phyloP scores from a whole-genome alignment of 2,797 vertebrate species.

The Bucorvus abyssinicus region DNA sequence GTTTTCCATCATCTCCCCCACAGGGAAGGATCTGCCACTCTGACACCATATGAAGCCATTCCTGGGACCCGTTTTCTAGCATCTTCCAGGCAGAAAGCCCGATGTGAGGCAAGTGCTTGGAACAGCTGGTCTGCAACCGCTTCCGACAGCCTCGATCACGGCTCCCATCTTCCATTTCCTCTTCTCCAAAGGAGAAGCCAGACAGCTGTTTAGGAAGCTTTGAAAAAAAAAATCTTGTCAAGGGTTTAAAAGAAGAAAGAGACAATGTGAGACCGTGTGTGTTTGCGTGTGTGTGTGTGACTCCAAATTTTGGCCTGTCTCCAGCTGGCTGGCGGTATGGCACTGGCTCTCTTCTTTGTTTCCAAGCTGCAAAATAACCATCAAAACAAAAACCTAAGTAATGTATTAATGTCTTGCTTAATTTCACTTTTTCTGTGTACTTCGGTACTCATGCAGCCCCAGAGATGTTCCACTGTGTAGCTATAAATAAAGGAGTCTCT shows the following conservation, averaged over 20 bases:
- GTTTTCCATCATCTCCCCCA: neutral
- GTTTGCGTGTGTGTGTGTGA: too few relatives aligned
- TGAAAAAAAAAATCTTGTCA: neutral
- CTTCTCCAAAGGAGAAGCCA: neutral
- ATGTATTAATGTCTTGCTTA: neutral
- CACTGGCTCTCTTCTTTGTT: neutral
- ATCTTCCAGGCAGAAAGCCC: neutral
- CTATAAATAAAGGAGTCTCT: neutral
- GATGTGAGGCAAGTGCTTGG: fast-evolving
- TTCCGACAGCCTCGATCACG: fast-evolving
- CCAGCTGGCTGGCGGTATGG: neutral
- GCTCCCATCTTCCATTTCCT: neutral
- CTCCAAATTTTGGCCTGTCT: neutral
- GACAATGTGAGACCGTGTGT: neutral
- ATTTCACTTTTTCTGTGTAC: neutral
- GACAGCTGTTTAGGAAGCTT: neutral
- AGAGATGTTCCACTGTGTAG: neutral
- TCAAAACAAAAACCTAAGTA: neutral
- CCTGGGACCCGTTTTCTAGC: neutral
- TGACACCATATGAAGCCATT: neutral
- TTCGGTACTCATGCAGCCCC: neutral
- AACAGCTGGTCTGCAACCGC: fast-evolving
- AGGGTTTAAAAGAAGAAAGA: neutral
- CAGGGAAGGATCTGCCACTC: neutral
- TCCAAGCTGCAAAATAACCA: neutral